Conservation (phyloP, 2,888 invertebrate species). For the Brachypterus glaber region DNA sequence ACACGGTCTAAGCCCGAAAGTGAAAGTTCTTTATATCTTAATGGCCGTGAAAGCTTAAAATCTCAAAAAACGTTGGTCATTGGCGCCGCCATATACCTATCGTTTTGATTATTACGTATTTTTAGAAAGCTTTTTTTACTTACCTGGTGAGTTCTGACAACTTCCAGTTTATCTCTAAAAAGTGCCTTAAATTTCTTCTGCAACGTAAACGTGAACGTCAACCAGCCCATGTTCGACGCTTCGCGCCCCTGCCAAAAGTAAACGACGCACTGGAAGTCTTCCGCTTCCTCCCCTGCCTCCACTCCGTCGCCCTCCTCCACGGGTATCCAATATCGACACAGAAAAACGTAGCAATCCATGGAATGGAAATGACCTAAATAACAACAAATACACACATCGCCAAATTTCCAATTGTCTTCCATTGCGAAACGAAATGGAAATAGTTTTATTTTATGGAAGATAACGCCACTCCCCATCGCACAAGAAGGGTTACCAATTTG, state of each 20-base stretch:
- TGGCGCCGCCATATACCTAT: too few species aligned
- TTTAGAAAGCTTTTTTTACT: not conserved
- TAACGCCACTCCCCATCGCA: too few species aligned
- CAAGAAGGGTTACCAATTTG: too few species aligned
- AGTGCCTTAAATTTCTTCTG: conserved; percentile 84
- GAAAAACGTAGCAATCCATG: conserved; percentile 94
- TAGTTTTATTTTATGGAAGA: too few species aligned
- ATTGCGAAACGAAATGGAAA: too few species aligned
- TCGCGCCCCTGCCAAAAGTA: conserved; percentile 99
- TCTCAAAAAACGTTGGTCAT: too few species aligned
- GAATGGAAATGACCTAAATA: conserved; percentile 71
- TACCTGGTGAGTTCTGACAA: conserved; percentile 83
- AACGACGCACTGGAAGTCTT: conserved; percentile 81
- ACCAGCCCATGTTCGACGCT: conserved; percentile 99
- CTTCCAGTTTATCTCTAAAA: conserved; percentile 86
- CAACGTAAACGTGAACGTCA: conserved; percentile 95
- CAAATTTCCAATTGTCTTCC: too few species aligned
- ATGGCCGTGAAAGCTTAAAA: too few species aligned
- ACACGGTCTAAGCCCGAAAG: too few species aligned
- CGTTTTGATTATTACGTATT: too few species aligned
- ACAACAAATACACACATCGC: too few species aligned
- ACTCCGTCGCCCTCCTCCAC: conserved; percentile 48
- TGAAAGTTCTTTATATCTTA: too few species aligned
- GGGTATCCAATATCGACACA: conserved; percentile 88
- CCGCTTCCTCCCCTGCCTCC: conserved; percentile 31